phyloP scores from a whole-genome alignment of 2,888 invertebrate species.

The Oscheius sp. region DNA sequence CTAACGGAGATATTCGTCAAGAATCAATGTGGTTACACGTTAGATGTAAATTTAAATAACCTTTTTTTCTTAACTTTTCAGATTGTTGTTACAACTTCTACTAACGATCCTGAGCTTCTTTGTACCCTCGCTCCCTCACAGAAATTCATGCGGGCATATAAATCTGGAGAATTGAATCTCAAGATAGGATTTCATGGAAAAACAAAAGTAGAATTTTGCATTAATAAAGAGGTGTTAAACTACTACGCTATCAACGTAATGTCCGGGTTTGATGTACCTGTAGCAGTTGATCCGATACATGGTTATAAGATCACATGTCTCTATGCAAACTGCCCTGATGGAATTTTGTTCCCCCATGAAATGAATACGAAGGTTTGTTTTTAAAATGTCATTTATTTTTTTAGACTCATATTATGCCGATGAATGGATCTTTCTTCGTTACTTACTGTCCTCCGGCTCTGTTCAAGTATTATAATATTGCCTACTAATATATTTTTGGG shows the following conservation, averaged over 20 bases:
- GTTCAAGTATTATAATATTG: too few relatives aligned
- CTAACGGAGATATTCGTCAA: not conserved
- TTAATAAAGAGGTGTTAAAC: not conserved
- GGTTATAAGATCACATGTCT: not conserved
- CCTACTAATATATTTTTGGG: not conserved
- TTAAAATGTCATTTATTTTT: not conserved
- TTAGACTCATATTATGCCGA: not conserved
- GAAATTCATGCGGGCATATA: not conserved
- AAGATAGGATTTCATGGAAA: not conserved
- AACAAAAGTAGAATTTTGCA: conserved; percentile 1
- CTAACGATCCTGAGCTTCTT: not conserved
- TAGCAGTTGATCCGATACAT: not conserved
- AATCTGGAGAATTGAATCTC: not conserved
- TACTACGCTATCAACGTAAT: conserved; percentile 9
- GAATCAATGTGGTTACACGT: not conserved
- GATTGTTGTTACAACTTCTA: not conserved
- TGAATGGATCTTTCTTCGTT: not conserved
- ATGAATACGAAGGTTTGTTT: not conserved
- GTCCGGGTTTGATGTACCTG: conserved; percentile 12
- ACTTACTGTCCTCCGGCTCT: not conserved
- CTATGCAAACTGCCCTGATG: not conserved
- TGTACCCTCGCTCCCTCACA: not conserved
- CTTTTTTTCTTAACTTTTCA: not conserved
- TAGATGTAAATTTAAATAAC: not conserved
- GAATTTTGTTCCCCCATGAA: not conserved